Evolutionary conservation across 2,113 vertebrate species (phyloP).

Genomic region (Chunga burmeisteri): DNA sequence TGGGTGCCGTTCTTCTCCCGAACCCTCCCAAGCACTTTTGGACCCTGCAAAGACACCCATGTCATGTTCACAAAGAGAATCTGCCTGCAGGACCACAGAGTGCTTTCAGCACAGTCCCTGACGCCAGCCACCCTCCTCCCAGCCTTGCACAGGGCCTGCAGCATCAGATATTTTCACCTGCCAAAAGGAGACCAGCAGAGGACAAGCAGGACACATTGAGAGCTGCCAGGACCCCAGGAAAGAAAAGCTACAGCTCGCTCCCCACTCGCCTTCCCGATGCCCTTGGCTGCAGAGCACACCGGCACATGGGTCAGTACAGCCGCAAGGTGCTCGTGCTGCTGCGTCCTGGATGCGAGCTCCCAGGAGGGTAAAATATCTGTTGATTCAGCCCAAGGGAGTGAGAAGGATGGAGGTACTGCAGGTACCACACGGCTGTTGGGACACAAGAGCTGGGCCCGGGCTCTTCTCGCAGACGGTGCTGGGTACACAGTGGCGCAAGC

Average conservation of each 20-base stretch:
- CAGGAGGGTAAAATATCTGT: neutral
- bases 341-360: rapidly evolving
- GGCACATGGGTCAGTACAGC: neutral
- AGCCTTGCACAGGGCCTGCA: neutral
- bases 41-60: neutral
- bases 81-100: neutral
- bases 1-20: neutral
- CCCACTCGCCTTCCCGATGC: rapidly evolving
- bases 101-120: rapidly evolving
- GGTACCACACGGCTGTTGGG: neutral
- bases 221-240: neutral
- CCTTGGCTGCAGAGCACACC: neutral
- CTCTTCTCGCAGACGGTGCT: neutral
- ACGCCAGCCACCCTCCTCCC: neutral
- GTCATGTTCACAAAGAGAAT: rapidly evolving
- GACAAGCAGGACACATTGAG: neutral
- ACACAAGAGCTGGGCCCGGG: neutral
- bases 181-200: neutral
- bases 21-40: neutral
- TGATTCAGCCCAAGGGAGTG: rapidly evolving
- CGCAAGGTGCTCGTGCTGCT: neutral
- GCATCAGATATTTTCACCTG: neutral
- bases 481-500: neutral
- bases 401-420: neutral
- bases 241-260: rapidly evolving